Evolutionary conservation across 2,797 vertebrate species (phyloP).

Genomic region (Borostomias antarcticus): DNA sequence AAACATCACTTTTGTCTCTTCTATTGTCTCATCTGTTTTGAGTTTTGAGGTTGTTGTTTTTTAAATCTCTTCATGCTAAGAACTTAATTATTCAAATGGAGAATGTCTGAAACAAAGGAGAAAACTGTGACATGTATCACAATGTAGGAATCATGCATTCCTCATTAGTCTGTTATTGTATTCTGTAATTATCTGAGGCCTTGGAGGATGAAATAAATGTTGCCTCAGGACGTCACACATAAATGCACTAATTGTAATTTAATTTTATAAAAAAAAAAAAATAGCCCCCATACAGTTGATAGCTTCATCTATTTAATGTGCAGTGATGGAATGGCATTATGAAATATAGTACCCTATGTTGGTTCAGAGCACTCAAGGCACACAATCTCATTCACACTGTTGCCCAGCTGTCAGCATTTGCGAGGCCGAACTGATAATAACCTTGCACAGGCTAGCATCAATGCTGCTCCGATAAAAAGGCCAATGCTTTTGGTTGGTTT

Average conservation of each 20-base stretch:
- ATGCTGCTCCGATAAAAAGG: slow-evolving; percentile 41
- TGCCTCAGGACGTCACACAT: slow-evolving; percentile 19
- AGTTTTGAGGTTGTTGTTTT: too few species aligned
- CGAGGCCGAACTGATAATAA: slow-evolving; percentile 56
- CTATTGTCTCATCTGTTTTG: too few species aligned
- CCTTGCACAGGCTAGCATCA: slow-evolving; percentile 47
- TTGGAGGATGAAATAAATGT: slow-evolving; percentile 37
- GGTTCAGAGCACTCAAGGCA: slow-evolving; percentile 9
- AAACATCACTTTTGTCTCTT: not conserved
- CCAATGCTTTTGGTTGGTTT: slow-evolving; percentile 42
- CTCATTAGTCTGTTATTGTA: not conserved
- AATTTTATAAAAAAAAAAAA: slow-evolving; percentile 34
- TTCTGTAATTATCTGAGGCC: slow-evolving; percentile 17
- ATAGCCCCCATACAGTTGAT: slow-evolving; percentile 18
- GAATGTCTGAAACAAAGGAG: too few species aligned
- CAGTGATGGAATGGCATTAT: slow-evolving; percentile 13
- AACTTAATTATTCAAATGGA: too few species aligned
- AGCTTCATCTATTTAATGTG: slow-evolving; percentile 13
- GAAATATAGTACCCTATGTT: slow-evolving; percentile 15
- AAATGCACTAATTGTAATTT: slow-evolving; percentile 32
- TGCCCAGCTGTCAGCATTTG: slow-evolving; percentile 49
- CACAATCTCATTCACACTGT: slow-evolving; percentile 29
- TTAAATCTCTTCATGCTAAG: too few species aligned
- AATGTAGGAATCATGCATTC: slow-evolving; percentile 8
- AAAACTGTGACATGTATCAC: too few species aligned